These are phyloP conservation scores for Antitype chi DNA, from an alignment of 2,888 invertebrate species.

Conservation along the genomic window DNA sequence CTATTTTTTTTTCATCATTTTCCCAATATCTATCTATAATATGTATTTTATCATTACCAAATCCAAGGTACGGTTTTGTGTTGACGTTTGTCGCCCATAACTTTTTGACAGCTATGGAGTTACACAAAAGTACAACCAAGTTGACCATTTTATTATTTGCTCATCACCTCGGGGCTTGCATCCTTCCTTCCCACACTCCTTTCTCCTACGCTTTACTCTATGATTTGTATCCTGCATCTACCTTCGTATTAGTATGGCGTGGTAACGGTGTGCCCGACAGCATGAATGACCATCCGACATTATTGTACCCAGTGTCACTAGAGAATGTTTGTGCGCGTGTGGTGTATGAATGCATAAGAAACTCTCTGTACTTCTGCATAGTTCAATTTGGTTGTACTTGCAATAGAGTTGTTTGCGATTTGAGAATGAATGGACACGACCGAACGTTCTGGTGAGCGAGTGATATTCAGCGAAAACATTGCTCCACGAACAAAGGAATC, in stretches of 20 bases:
- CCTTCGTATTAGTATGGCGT: conserved; percentile 74
- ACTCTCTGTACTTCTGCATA: conserved; percentile 62
- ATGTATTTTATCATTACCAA: conserved; percentile 18
- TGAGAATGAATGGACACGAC: conserved; percentile 75
- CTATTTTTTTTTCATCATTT: conserved; percentile 18
- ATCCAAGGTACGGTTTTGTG: conserved; percentile 68
- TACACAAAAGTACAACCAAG: conserved; percentile 86
- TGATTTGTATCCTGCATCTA: conserved; percentile 81
- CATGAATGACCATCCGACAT: conserved; percentile 53
- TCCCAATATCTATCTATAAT: conserved; percentile 18
- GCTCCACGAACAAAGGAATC: conserved; percentile 69
- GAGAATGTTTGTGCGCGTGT: conserved; percentile 49
- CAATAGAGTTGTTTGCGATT: conserved; percentile 83
- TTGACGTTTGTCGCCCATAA: conserved; percentile 49
- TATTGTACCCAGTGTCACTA: conserved; percentile 17
- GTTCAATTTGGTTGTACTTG: conserved; percentile 89
- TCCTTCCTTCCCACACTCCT: conserved; percentile 73
- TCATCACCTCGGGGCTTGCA: conserved; percentile 83
- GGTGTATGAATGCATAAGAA: conserved; percentile 59
- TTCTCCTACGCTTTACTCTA: conserved; percentile 72
- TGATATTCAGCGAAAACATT: conserved; percentile 88
- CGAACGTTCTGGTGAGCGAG: conserved; percentile 83
- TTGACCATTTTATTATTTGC: conserved; percentile 80
- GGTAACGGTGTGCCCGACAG: conserved; percentile 65
- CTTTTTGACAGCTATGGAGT: conserved; percentile 55